phyloP scores from a whole-genome alignment of 2,888 invertebrate genomes.

The Lamellibrachia columna region DNA sequence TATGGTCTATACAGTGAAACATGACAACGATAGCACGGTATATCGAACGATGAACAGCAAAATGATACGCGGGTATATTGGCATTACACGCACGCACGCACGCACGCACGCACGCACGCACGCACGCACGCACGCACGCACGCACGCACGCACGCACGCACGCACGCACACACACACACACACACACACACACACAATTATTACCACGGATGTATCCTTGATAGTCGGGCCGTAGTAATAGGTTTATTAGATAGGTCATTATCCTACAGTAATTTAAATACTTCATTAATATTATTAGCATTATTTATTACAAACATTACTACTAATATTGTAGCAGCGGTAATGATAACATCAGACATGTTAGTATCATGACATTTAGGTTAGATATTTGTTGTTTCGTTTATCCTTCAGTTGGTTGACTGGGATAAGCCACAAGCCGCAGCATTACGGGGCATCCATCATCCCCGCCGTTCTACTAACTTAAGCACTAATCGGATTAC shows the following conservation, averaged over 20 bases:
- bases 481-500: slow-evolving; percentile 16
- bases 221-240: neutral
- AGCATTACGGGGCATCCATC: neutral
- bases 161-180: too few relatives aligned
- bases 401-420: neutral
- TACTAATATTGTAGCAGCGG: neutral
- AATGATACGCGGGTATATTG: too few relatives aligned
- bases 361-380: neutral
- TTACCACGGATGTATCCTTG: neutral
- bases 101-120: too few relatives aligned
- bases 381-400: neutral
- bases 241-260: neutral
- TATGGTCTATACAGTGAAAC: too few relatives aligned
- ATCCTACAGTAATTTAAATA: neutral
- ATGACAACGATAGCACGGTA: too few relatives aligned
- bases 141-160: too few relatives aligned
- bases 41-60: too few relatives aligned
- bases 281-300: neutral
- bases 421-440: neutral
- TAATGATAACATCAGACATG: neutral
- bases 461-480: neutral
- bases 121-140: too few relatives aligned
- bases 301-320: neutral
- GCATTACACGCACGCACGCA: too few relatives aligned
- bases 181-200: too few relatives aligned